Evolutionary conservation across 2,888 invertebrate genomes (phyloP), one percentile per base, ranked within the genome.

Genomic region (Apamea crenata): DNA sequence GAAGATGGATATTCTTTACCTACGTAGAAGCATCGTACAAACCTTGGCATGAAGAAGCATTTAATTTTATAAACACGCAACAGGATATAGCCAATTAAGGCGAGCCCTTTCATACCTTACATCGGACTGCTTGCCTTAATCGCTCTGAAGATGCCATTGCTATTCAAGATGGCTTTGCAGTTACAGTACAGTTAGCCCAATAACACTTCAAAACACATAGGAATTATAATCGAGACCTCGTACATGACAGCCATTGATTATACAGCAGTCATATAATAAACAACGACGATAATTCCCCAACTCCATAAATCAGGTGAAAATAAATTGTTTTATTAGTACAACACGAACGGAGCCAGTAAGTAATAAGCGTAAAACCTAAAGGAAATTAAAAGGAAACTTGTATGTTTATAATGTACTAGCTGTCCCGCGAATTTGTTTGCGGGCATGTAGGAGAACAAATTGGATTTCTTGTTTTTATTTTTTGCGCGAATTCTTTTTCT

Each of bases 371-470:
- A 53, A 86, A 83, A 76, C 68, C 59, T 63, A 73, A 50, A 77
- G 80, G 74, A 82, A 86, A 79, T 74, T 78, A 66, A 78, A 69
- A 71, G 47, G 73, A 85, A 83, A 82, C 70, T 77, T 74, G 80
- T 63, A 67, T 50, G 50, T 80, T 70, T 76, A 73, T 56, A 56
- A 53, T 53, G 53, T 53, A 2, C 8, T 53, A 25, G 25, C n/a
- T 59, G 25, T n/a, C 12, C n/a, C 56, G 56, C n/a, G n/a, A 59
- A 59, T n/a, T 59, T 14, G 14, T 59, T 59, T n/a, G 56, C n/a
- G 56, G 12, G n/a, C 56, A 0, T 0, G 12, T 12, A 59, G 56
- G 56, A n/a, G 1, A n/a, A 59, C 5, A n/a, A 14, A 12, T n/a
- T n/a, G 1, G n/a, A n/a, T 59, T n/a, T 59, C 12, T 3, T 12